Base-by-base conservation (phyloP, 2,888 invertebrate species). In the Oxyteleia sp. region DNA sequence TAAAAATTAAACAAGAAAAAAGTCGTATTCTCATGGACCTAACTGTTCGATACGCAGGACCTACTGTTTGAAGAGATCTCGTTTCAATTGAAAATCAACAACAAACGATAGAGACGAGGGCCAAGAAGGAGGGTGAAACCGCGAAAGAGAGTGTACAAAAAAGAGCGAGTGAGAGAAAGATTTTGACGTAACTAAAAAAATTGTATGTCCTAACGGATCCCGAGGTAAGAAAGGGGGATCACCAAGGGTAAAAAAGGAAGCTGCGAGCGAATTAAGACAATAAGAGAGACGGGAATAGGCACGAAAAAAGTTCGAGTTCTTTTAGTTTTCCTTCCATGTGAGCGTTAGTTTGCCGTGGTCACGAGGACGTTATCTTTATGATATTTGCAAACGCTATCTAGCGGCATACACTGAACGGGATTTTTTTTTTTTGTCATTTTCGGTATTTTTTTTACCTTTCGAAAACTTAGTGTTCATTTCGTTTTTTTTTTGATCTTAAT, bases 81-180 rank as follows among this genome's bases (percentile, higher is more conserved):
- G 90, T 93, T 93, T 92, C 93, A 93, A 92, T 93, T 91, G 92
- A 92, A 91, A 91, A 92, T 92, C 92, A 92, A 92, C 90, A 89
- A 87, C 86, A 84, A 79, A 69, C 84, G 80, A 84, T 75, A 66
- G 57, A 72, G 61, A 69, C 4, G 75, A 66, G 69, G 83, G 81
- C 68, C 18, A 43, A 74, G 57, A 61, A 23, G 71, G 64, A 59
- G 82, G 55, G 72, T 45, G 71, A 80, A 76, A 75, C 64, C 82
- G 82, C 81, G 68, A 80, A 63, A 63, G 66, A 74, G 78, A 82
- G 63, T 49, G 29, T 49, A 64, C 61, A 72, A 82, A 85, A 87
- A 82, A 84, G 74, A 69, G 71, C 69, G 80, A 85, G 85, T 74
- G 82, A 87, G 88, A 87, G 84, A 86, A 87, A 84, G 87, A 86